Base-by-base conservation (phyloP, 37 sponge, comb jelly and placozoan species). In the Chondrosia reniformis region DNA sequence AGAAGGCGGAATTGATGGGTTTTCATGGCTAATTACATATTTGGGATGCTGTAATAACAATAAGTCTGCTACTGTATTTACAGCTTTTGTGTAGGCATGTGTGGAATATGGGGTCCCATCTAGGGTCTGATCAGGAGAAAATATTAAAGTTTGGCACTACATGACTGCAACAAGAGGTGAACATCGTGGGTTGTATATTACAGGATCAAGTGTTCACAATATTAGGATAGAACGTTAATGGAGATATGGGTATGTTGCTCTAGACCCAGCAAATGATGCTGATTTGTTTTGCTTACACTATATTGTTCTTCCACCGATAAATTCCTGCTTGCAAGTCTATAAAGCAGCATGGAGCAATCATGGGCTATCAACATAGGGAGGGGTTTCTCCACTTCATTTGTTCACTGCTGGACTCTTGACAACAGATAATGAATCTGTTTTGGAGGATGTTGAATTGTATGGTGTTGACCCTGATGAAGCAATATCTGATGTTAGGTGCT, bases 1-100 rank as follows among this genome's bases (percentile, higher is more conserved):
- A 59, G 85, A 80, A 45, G 81, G 76, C 27, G 86, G 57, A 15
- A 79, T 85, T 3, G 86, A 85, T 75, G 86, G 86, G n/a, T 85
- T 44, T 41, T 74, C 81, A 9, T 32, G 86, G 1, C 41, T 79
- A 8, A 71, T 74, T 45, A 52, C 78, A 3, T 85, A 75, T 28
- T 49, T 85, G 17, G 67, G 49, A 3, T 80, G 86, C 66, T 33
- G 32, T 5, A 73, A 41, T 38, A 75, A 85, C 79, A 85, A 85
- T 69, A 73, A 21, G 32, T 42, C 69, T 74, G 33, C 44, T 21
- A 85, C 80, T 54, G 85, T 85, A 6, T 54, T 80, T 12, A 15
- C 22, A 7, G 17, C 32, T 17, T 85, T 85, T 75, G 4, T 21
- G 33, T 54, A 61, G 6, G 86, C 81, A 33, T 46, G 58, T 8